phyloP scores from a whole-genome alignment of 2,888 invertebrate species.

The Geophilus truncorum region DNA sequence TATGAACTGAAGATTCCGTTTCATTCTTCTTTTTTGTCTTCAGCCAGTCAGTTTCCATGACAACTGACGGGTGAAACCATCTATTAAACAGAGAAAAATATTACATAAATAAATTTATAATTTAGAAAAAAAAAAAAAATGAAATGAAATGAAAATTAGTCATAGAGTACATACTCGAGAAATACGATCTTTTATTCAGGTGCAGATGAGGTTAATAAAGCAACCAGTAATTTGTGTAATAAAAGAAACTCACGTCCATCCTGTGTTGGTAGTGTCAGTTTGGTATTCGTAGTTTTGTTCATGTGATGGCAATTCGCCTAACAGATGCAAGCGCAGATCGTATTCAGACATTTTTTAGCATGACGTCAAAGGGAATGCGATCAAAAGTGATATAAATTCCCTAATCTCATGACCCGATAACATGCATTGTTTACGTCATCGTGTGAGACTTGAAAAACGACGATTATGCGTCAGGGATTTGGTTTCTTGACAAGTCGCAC shows the following conservation, averaged over 20 bases:
- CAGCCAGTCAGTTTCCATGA: conserved; percentile 37
- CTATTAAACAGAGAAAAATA: no score
- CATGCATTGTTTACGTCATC: not conserved
- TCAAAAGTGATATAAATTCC: not conserved
- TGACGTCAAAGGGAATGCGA: not conserved
- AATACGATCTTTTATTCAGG: no score
- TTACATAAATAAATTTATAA: not conserved
- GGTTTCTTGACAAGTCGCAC: not conserved
- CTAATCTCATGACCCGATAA: not conserved
- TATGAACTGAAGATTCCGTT: conserved; percentile 31
- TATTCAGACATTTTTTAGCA: not conserved
- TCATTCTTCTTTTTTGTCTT: conserved; percentile 28
- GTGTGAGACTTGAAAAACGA: not conserved
- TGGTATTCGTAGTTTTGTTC: not conserved
- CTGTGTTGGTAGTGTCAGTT: not conserved
- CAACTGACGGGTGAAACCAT: conserved; percentile 10
- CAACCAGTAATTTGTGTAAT: not conserved
- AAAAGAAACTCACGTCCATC: not conserved
- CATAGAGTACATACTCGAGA: no score
- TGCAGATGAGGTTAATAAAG: not conserved
- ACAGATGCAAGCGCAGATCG: not conserved
- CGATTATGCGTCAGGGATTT: not conserved
- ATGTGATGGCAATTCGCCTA: not conserved
- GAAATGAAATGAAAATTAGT: no score
- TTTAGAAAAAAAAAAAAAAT: not conserved